These are phyloP conservation scores for Erythrocercus mccallii DNA, from an alignment of 2,113 vertebrate species.

Conservation along the genomic window DNA sequence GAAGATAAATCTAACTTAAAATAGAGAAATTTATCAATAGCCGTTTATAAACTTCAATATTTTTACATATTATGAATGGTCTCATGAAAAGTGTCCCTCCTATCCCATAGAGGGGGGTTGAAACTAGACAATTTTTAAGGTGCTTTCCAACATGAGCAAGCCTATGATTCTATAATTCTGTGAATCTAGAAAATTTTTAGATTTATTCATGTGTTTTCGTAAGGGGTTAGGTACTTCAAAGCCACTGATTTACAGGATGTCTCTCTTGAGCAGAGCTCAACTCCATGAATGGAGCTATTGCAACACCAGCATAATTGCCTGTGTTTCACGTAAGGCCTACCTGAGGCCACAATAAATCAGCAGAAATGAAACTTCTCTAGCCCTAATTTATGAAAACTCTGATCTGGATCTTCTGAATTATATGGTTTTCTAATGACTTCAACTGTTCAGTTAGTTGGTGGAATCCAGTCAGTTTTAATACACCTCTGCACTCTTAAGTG, in stretches of 20 bases:
- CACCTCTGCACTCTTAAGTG: not conserved
- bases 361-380: not conserved
- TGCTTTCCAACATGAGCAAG: not conserved
- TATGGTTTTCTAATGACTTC: not conserved
- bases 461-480: not conserved
- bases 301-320: not conserved
- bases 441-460: not conserved
- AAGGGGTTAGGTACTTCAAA: not conserved
- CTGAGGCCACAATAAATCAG: not conserved
- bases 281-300: not conserved
- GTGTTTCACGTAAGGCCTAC: not conserved
- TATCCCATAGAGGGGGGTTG: fast-evolving
- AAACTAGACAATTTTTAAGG: not conserved
- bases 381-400: not conserved
- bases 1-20: not conserved
- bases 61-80: not conserved
- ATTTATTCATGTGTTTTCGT: not conserved
- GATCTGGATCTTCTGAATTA: not conserved
- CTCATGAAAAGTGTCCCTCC: not conserved
- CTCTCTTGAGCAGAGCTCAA: not conserved
- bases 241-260: not conserved
- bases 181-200: not conserved
- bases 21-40: not conserved
- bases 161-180: not conserved
- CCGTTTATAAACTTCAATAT: not conserved